A percentile compares a stretch with the other conserved stretches of the same genome.
Evolutionary conservation across 2,113 vertebrate genomes (phyloP).

Genomic region (Entosphenus tridentatus): DNA sequence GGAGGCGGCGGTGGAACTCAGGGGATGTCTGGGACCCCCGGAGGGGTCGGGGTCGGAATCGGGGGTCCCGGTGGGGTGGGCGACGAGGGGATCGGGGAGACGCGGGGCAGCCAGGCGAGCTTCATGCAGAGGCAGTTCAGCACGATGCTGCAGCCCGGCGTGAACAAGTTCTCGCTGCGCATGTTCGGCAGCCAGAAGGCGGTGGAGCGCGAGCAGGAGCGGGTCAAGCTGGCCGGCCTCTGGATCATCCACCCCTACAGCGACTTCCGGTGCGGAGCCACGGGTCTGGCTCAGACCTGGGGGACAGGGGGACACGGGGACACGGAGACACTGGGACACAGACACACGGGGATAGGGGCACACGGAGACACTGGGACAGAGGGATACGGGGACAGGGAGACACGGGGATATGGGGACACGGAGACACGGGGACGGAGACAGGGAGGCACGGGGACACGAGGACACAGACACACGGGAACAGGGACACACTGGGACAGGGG

Average conservation of each 20-base stretch:
- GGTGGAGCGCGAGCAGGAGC: constrained; percentile 70
- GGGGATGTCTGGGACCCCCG: neutral
- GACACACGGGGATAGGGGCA: neutral
- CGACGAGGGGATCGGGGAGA: constrained; percentile 31
- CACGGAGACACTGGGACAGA: too few species aligned
- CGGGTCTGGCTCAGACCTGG: neutral
- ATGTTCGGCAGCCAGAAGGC: constrained; percentile 97
- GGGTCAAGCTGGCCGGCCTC: constrained; percentile 78
- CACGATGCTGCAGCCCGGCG: constrained; percentile 77
- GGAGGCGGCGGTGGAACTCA: neutral
- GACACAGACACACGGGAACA: too few species aligned
- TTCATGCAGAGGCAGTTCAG: constrained; percentile 91
- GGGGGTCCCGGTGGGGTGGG: neutral
- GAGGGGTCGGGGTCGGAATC: neutral
- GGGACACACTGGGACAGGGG: too few species aligned
- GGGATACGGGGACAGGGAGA: too few species aligned
- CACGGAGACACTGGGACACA: neutral
- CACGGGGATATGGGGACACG: too few species aligned
- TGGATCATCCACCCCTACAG: constrained; percentile 96
- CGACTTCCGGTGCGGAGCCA: constrained; percentile 48
- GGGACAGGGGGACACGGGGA: neutral
- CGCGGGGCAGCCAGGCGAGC: constrained; percentile 37
- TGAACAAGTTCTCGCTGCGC: constrained; percentile 95
- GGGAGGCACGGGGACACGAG: too few species aligned
- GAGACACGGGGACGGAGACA: too few species aligned